phyloP scores from a whole-genome alignment of 2,113 vertebrate genomes.

The Cathartes aura region DNA sequence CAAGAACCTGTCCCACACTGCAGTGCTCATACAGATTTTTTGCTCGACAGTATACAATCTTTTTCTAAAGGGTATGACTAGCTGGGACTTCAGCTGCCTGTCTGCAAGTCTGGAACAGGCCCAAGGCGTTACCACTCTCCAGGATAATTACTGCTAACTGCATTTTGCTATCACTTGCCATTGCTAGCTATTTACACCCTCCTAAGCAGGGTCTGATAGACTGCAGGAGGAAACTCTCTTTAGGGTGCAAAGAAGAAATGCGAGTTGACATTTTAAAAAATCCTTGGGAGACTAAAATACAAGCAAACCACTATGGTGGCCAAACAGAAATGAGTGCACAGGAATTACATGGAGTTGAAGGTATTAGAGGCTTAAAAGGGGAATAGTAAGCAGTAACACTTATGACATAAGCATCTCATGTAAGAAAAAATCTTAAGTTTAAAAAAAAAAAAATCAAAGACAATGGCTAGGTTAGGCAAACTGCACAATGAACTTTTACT shows the following conservation, averaged over 20 bases:
- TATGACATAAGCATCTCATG: background rate
- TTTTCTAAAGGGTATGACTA: slow-evolving; percentile 7
- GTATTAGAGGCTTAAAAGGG: background rate
- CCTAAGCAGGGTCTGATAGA: background rate
- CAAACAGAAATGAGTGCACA: background rate
- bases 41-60: slow-evolving; percentile 3
- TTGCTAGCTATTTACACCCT: background rate
- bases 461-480: background rate
- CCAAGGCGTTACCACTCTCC: background rate
- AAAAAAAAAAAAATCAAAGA: background rate
- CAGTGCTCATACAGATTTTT: slow-evolving; percentile 9
- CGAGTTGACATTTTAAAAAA: background rate
- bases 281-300: background rate
- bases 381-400: background rate
- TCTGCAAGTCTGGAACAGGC: background rate
- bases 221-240: background rate
- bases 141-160: background rate
- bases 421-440: background rate
- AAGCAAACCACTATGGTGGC: background rate
- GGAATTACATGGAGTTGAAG: background rate
- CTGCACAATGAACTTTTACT: background rate
- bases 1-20: slow-evolving; percentile 63
- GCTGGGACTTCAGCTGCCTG: background rate
- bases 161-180: background rate
- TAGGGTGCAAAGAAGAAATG: background rate